Evolutionary conservation across 2,797 vertebrate species (phyloP).

Genomic region (Percopsis omiscomaycus): DNA sequence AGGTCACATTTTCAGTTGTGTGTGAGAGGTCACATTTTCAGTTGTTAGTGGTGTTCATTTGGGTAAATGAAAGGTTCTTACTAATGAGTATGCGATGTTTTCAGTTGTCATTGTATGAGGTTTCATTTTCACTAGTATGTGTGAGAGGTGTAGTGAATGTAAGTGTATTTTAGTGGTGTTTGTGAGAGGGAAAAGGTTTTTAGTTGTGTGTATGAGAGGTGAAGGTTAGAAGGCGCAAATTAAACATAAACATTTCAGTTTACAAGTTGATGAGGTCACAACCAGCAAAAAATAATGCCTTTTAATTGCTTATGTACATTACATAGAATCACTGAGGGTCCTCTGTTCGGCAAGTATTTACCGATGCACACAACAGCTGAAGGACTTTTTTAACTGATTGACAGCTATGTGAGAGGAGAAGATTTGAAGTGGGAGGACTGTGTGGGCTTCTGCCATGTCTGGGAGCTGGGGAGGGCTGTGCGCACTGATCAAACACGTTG

Average conservation of each 20-base stretch:
- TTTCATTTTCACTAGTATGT: no score
- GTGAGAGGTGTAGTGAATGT: no score
- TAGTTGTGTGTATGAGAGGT: no score
- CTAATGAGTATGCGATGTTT: no score
- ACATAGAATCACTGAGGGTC: neutral
- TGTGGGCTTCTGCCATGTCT: neutral
- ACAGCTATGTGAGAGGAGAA: neutral
- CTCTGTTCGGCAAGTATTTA: neutral
- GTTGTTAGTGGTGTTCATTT: no score
- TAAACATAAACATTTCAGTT: neutral
- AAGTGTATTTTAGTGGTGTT: no score
- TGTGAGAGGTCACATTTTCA: no score
- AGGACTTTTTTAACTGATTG: neutral
- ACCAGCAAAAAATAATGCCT: neutral
- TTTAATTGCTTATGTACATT: neutral
- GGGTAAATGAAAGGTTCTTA: no score
- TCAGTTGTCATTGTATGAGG: no score
- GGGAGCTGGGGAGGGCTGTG: neutral
- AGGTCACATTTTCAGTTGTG: no score
- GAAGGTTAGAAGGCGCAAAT: neutral
- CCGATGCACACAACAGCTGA: neutral
- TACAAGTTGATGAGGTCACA: neutral
- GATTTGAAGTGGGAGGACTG: neutral
- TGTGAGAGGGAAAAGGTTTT: no score
- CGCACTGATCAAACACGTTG: neutral